Percentiles rank a stretch among this genome's conserved stretches.
phyloP scores from a whole-genome alignment of 2,888 invertebrate genomes.

The Apamea anceps region DNA sequence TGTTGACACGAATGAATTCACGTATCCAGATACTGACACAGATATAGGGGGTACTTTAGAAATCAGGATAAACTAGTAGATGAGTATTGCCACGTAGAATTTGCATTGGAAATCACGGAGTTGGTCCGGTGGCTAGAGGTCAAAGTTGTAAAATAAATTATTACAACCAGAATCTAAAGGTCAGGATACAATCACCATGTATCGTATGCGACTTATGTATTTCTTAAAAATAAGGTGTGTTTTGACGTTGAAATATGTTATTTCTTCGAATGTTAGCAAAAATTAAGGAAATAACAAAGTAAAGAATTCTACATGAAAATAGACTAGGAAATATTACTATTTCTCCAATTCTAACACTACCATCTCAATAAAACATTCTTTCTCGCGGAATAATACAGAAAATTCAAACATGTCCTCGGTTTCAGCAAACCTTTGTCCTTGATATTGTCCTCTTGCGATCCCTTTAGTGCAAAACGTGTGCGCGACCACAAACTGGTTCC shows the following conservation, averaged over 20 bases:
- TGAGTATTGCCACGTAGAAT: constrained; percentile 17
- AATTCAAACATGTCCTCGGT: constrained; percentile 29
- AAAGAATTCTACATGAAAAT: neutral
- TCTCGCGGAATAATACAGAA: constrained; percentile 10
- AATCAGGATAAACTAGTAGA: neutral
- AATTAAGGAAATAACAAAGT: neutral
- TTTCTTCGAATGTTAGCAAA: neutral
- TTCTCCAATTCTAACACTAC: neutral
- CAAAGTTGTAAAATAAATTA: constrained; percentile 58
- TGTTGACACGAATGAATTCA: neutral
- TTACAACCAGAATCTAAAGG: constrained; percentile 52
- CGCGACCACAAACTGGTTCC: constrained; percentile 71
- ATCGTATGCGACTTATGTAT: constrained; percentile 1
- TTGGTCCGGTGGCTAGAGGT: constrained; percentile 49
- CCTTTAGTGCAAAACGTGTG: constrained; percentile 57
- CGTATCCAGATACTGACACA: neutral
- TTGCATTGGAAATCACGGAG: constrained; percentile 23
- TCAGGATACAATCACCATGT: constrained; percentile 52
- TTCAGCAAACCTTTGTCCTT: constrained; percentile 61
- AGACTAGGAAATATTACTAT: neutral
- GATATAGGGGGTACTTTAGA: neutral
- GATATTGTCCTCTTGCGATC: constrained; percentile 64
- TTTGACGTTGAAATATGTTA: neutral
- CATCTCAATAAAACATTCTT: neutral
- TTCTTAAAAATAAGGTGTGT: constrained; percentile 10